Conservation (phyloP, 2,888 invertebrate genomes). For the Carabus problematicus region DNA sequence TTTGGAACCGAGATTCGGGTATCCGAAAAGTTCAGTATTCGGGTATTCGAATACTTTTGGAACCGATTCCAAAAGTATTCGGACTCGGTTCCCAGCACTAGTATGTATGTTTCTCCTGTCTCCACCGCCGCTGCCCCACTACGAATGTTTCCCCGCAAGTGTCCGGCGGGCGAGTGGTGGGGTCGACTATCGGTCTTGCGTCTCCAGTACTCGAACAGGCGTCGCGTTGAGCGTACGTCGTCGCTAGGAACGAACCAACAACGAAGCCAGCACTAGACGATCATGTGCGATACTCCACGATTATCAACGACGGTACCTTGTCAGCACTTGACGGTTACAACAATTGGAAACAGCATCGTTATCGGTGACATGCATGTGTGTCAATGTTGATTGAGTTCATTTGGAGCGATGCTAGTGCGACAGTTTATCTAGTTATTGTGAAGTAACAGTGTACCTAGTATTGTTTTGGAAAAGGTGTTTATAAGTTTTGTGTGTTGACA, state of each 20-base stretch:
- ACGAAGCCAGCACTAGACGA: conserved; percentile 23
- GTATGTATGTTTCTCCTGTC: conserved; percentile 1
- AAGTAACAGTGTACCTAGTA: too few species aligned
- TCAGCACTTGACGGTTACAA: neutral
- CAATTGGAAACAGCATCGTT: neutral
- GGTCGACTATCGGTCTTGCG: conserved; percentile 25
- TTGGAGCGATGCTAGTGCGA: too few species aligned
- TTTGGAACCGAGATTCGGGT: too few species aligned
- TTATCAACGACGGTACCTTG: conserved; percentile 9
- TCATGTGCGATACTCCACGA: conserved; percentile 30
- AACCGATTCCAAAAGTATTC: too few species aligned
- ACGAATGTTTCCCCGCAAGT: too few species aligned
- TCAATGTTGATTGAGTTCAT: too few species aligned
- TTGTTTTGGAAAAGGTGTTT: too few species aligned
- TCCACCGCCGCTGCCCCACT: neutral
- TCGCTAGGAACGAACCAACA: conserved; percentile 20
- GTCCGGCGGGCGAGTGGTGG: conserved; percentile 15
- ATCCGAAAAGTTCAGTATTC: too few species aligned
- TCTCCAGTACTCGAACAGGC: conserved; percentile 31
- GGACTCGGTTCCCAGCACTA: too few species aligned
- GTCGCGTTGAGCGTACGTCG: conserved; percentile 32
- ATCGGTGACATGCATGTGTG: neutral
- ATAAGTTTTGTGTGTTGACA: too few species aligned
- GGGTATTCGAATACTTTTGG: too few species aligned
- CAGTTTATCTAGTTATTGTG: too few species aligned